A percentile compares a stretch with the other conserved stretches of the same genome.
phyloP scores from a whole-genome alignment of 2,888 invertebrate genomes.

The Acronicta psi region DNA sequence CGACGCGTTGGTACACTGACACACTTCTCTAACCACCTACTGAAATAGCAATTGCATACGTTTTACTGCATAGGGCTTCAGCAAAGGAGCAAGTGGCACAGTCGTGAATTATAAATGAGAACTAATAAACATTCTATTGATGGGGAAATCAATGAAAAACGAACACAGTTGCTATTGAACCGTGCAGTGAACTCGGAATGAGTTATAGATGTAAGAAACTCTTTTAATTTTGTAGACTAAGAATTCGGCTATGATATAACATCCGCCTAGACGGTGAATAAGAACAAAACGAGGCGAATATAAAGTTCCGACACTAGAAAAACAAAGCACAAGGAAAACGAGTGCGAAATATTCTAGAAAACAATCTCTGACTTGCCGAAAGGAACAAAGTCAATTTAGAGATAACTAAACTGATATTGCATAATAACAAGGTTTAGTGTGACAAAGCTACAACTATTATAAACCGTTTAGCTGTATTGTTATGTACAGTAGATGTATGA shows the following conservation, averaged over 20 bases:
- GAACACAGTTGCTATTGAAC: neutral
- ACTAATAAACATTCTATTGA: slow-evolving; percentile 29
- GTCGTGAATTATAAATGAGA: slow-evolving; percentile 35
- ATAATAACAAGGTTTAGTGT: slow-evolving; percentile 34
- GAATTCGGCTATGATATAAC: slow-evolving; percentile 1
- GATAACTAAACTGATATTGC: slow-evolving; percentile 39
- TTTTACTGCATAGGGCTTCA: slow-evolving; percentile 56
- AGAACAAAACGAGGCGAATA: slow-evolving; percentile 17
- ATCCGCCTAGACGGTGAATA: neutral
- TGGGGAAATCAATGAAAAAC: slow-evolving; percentile 12
- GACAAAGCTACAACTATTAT: slow-evolving; percentile 9
- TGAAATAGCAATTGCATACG: slow-evolving; percentile 78
- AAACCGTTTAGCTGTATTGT: slow-evolving; percentile 4
- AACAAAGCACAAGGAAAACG: slow-evolving; percentile 46
- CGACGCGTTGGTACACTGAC: slow-evolving; percentile 82
- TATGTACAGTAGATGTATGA: neutral
- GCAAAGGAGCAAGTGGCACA: slow-evolving; percentile 20
- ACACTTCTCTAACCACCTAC: slow-evolving; percentile 72
- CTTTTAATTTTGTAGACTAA: neutral
- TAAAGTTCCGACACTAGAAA: slow-evolving; percentile 26
- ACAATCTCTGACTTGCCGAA: slow-evolving; percentile 30
- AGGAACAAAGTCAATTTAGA: slow-evolving; percentile 37
- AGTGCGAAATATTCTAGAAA: slow-evolving; percentile 37
- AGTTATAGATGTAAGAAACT: slow-evolving; percentile 14
- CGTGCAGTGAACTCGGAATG: slow-evolving; percentile 27